These are phyloP conservation scores for Zaprionus taronus DNA, from an alignment of 1,140 invertebrate genomes.

Conservation along the genomic window DNA sequence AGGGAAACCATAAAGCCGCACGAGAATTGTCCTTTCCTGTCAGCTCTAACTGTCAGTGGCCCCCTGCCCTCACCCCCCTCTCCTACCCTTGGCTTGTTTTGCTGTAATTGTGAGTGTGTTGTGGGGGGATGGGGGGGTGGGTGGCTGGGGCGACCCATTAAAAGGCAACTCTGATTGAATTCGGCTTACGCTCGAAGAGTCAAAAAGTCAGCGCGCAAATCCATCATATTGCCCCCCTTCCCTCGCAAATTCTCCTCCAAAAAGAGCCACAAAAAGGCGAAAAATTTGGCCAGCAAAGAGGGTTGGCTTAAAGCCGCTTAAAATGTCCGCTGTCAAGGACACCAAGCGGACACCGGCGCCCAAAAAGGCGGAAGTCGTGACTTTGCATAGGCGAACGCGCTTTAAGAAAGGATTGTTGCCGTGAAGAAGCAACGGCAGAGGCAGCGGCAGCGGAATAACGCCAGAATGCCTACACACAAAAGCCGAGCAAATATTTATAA, in stretches of 20 bases:
- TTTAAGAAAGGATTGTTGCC: background rate
- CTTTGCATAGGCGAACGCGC: slow-evolving; percentile 59
- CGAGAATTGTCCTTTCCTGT: slow-evolving; percentile 5
- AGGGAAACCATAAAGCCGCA: slow-evolving; percentile 67
- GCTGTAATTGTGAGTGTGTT: slow-evolving; percentile 12
- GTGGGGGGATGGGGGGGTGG: no score
- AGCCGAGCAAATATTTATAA: slow-evolving; percentile 67
- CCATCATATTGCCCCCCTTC: slow-evolving; percentile 38
- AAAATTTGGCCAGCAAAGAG: background rate
- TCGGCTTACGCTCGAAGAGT: slow-evolving; percentile 74
- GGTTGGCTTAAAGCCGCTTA: slow-evolving; percentile 61
- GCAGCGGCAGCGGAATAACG: background rate
- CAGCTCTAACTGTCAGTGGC: background rate
- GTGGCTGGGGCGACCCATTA: slow-evolving; percentile 13
- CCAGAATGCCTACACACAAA: background rate
- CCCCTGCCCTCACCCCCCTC: background rate
- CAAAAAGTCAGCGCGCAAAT: slow-evolving; percentile 59
- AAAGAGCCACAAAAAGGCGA: slow-evolving; percentile 21
- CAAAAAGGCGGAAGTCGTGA: slow-evolving; percentile 26
- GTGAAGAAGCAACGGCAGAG: background rate
- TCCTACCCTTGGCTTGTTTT: slow-evolving; percentile 23
- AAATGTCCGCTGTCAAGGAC: slow-evolving; percentile 75
- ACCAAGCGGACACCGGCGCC: background rate
- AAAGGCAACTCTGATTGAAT: slow-evolving; percentile 70
- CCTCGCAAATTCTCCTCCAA: background rate